Evolutionary conservation across 2,797 vertebrate species (phyloP), one percentile per base, ranked within the genome.

Genomic region (Lepilemur septentrionalis): DNA sequence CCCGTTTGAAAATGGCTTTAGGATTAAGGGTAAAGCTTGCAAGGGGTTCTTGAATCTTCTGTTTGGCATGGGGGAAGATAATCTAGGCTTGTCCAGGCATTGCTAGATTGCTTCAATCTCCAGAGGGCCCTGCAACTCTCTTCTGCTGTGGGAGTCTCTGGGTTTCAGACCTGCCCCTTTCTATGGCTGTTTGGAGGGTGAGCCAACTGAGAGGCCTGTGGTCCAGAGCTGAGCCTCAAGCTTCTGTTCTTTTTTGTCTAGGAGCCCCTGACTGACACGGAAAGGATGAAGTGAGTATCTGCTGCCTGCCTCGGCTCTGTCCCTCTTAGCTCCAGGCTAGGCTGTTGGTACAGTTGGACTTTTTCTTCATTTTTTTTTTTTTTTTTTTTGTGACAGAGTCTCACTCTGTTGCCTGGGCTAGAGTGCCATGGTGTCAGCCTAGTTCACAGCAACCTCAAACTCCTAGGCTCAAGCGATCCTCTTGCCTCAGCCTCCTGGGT

Each of bases 211-310:
- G 73, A 46, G 61, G 50, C 48, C 41, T n/a, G 69, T 46, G n/a
- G n/a, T 69, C 76, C 50, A 50, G 91, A 50, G 72, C 50, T 82
- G 70, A 85, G 61, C 92, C 96, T 98, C 96, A 98, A 32, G 81
- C 59, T 91, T 98, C 57, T 98, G 96, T 98, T 98, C 72, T 98
- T 97, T 98, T 96, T 98, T 97, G 97, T 98, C 87, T 98, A 99
- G 99, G 99, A 99, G 65, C 96, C 98, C 9, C 96, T 99, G 97
- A 99, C 99, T 25, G 99, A 99, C 86, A 98, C 99, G 0, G 99
- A 99, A 98, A 98, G 99, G 98, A 99, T 99, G 99, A 99, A 99
- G 99, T 99, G 98, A 99, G 99, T 99, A 94, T 30, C 80, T 25
- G 86, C 91, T 50, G 82, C 52, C 75, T 69, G 22, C 93, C 22